Base-by-base conservation (phyloP, 53 echinoderm and acorn worm genomes). In the Mesocentrotus franciscanus region DNA sequence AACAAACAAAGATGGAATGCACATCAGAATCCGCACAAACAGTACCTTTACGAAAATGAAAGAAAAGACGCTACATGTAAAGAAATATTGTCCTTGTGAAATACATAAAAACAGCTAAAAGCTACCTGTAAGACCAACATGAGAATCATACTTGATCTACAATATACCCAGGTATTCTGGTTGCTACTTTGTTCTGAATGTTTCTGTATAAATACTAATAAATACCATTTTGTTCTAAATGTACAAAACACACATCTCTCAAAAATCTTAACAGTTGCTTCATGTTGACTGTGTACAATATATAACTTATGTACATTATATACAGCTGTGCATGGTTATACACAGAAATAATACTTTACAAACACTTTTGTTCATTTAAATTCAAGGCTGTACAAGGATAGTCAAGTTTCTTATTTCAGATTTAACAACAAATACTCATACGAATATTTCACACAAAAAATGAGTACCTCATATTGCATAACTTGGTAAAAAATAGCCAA, bases 161-260 rank as follows among this genome's bases (percentile, higher is more conserved):
- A 7, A 9, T 20, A 39, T 22, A 81, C 36, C 36, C 42, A 81
- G 33, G 15, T 17, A 36, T 81, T 8, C 30, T 79, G 3, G 11
- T 0, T 79, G 35, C 39, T 79, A 6, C 16, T 17, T 79, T 79
- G 79, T 79, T 18, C 79, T 18, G 36, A 79, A 39, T 9, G n/a
- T 1, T 81, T 81, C 81, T 81, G 42, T 8, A 81, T 81, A 81
- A 81, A 81, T 81, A 81, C 81, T 39, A 81, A 81, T 81, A 81
- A 81, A 81, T 81, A 81, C 81, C 18, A 20, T 9, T 42, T 81
- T 42, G 36, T 81, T 39, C 81, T 42, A 81, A 17, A 39, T 81
- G 42, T 81, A 81, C 81, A 81, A 39, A 42, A 36, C 18, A 81
- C 42, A 81, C 11, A 81, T 81, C 36, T 81, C 42, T 76, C 68